These are phyloP conservation scores for Etheostoma nigrum DNA, from an alignment of 2,797 vertebrate genomes.

Conservation along the genomic window DNA sequence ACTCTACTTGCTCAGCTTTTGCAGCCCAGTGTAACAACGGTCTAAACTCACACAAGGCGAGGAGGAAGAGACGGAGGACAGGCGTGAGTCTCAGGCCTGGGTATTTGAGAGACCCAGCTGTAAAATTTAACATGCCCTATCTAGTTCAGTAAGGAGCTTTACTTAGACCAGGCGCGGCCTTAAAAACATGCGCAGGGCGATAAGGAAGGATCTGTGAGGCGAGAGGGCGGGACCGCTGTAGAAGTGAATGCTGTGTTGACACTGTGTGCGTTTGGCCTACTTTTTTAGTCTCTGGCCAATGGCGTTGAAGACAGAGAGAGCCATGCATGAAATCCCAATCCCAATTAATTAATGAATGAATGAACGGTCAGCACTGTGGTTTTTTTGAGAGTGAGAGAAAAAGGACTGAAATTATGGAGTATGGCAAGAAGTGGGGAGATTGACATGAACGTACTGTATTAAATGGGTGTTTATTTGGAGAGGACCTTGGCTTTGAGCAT, in stretches of 20 bases:
- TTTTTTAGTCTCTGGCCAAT: slow-evolving; percentile 36
- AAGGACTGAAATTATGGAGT: slow-evolving; percentile 54
- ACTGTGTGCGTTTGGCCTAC: slow-evolving; percentile 40
- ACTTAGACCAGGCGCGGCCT: slow-evolving; percentile 65
- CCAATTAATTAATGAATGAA: slow-evolving; percentile 67
- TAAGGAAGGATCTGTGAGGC: slow-evolving; percentile 64
- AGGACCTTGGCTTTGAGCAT: slow-evolving; percentile 61
- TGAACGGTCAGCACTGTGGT: slow-evolving; percentile 40
- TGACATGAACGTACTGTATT: slow-evolving; percentile 63
- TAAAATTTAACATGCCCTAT: slow-evolving; percentile 74
- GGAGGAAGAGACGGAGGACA: slow-evolving; percentile 34
- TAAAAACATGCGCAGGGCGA: slow-evolving; percentile 25
- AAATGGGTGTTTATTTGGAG: slow-evolving; percentile 73
- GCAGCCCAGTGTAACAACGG: slow-evolving; percentile 7
- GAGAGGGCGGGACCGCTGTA: slow-evolving; percentile 4
- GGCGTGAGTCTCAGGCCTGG: slow-evolving; percentile 32
- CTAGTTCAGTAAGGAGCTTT: slow-evolving; percentile 63
- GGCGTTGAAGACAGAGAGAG: slow-evolving; percentile 47
- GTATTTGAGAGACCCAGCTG: slow-evolving; percentile 66
- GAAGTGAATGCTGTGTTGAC: slow-evolving; percentile 51
- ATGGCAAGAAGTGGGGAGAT: slow-evolving; percentile 50
- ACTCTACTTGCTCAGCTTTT: slow-evolving; percentile 2
- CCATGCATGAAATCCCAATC: slow-evolving; percentile 40
- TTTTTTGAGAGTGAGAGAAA: slow-evolving; percentile 16
- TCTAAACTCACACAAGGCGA: slow-evolving; percentile 29